Base-by-base conservation (phyloP, 2,888 invertebrate species). In the Ceraclea dissimilis region DNA sequence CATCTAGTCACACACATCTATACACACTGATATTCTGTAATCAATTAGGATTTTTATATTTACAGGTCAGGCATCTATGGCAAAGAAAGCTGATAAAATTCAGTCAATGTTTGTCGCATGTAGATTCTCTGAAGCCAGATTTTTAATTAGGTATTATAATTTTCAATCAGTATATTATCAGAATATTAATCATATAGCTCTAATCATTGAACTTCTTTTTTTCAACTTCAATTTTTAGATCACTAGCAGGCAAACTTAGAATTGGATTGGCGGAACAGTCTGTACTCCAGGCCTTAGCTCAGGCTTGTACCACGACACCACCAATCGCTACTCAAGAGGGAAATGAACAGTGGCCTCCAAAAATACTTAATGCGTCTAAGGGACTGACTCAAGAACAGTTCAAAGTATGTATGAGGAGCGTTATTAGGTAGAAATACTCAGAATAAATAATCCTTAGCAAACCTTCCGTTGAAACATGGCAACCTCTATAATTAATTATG, bases 211-310 rank as follows among this genome's bases (percentile, higher is more conserved):
- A n/a, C n/a, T n/a, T n/a, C n/a, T n/a, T n/a, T n/a, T n/a, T n/a
- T n/a, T n/a, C n/a, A n/a, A n/a, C n/a, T 46, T 46, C 6, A 19
- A 19, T 46, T 19, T 33, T 1, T 63, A 79, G 97, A 63, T 94
- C 93, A 0, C 71, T 97, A 18, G 86, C 90, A 59, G 98, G 98
- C 22, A 99, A 98, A 74, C 76, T 99, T 55, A 81, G 99, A 49
- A 94, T 99, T 64, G 98, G 98, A 0, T 78, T 99, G 56, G 99
- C 98, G 0, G 99, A 99, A 68, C 96, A 97, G 72, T 96, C 96
- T 1, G 85, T 97, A 33, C 75, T 99, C 49, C 82, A 91, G 71
- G 96, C 99, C 10, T 71, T 99, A 49, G 93, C 94, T 0, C 81
- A 88, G 65, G 96, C 96, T 2, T 80, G 86, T 61, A 82, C 88